Percentiles rank a stretch among this genome's conserved stretches.
Conservation (phyloP, 1,140 invertebrate species). For the Popillia japonica region DNA sequence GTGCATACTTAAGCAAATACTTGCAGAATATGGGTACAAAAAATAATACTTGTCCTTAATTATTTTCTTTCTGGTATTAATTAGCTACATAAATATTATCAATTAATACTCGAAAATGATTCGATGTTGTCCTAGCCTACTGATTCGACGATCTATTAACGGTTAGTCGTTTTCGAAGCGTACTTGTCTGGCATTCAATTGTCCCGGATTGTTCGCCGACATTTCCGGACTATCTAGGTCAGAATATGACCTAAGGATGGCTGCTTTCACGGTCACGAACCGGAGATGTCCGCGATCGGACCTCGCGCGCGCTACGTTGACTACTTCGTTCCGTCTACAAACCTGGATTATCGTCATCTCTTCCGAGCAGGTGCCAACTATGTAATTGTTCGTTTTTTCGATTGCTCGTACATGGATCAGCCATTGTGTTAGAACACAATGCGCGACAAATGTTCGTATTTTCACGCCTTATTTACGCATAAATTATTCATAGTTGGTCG, state of each 20-base stretch:
- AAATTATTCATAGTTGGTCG: background rate
- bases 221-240: slow-evolving; percentile 36
- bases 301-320: background rate
- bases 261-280: slow-evolving; percentile 37
- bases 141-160: slow-evolving; percentile 19
- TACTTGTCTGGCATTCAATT: slow-evolving; percentile 34
- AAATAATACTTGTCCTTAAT: background rate
- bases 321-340: background rate
- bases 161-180: slow-evolving; percentile 7
- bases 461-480: background rate
- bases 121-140: slow-evolving; percentile 14
- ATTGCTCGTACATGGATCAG: background rate
- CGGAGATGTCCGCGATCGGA: slow-evolving; percentile 36
- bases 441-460: background rate
- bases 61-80: background rate
- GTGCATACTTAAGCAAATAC: no score
- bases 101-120: slow-evolving; percentile 1
- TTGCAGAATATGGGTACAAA: no score
- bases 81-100: background rate
- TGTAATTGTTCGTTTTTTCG: background rate
- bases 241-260: slow-evolving; percentile 9
- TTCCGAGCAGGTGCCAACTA: background rate
- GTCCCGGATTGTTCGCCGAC: slow-evolving; percentile 21
- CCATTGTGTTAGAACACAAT: background rate
- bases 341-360: slow-evolving; percentile 18